A percentile compares a stretch with the other conserved stretches of the same genome.
Conservation (phyloP, 2,797 vertebrate species). For the Mormyrus hasselquistii region DNA sequence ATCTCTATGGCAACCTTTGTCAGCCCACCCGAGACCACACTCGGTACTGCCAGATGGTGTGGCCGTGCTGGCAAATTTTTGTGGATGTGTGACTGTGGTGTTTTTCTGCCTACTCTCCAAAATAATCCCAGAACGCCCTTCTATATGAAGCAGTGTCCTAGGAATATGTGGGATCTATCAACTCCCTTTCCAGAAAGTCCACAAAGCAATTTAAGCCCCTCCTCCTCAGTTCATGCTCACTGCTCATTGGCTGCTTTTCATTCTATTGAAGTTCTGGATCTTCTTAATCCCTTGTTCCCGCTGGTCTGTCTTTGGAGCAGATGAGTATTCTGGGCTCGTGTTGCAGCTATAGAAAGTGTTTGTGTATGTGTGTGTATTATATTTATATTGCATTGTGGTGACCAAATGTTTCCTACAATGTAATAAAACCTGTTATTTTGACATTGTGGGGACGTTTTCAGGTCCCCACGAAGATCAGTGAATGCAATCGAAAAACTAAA, state of each 20-base stretch:
- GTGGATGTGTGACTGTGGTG: not conserved
- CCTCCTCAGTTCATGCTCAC: not conserved
- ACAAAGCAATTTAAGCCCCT: not conserved
- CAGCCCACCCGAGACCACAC: not conserved
- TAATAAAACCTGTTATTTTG: not conserved
- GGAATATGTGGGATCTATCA: not conserved
- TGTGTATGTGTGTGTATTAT: not conserved
- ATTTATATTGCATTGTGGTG: not conserved
- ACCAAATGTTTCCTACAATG: not conserved
- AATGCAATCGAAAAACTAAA: not conserved
- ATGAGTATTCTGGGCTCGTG: not conserved
- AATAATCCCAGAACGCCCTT: not conserved
- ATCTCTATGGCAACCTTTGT: not conserved
- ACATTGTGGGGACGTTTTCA: not conserved
- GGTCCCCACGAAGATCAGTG: not conserved
- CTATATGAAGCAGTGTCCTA: not conserved
- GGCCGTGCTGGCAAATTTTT: not conserved
- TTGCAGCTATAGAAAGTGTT: not conserved
- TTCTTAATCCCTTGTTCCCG: not conserved
- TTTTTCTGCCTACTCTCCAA: not conserved
- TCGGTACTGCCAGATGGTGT: not conserved
- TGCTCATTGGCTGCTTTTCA: constrained; percentile 1
- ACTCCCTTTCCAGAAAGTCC: not conserved
- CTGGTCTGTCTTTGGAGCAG: not conserved
- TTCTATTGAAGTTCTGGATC: not conserved